Base-by-base conservation (phyloP, 2,888 invertebrate genomes). In the Watsonalla binaria region DNA sequence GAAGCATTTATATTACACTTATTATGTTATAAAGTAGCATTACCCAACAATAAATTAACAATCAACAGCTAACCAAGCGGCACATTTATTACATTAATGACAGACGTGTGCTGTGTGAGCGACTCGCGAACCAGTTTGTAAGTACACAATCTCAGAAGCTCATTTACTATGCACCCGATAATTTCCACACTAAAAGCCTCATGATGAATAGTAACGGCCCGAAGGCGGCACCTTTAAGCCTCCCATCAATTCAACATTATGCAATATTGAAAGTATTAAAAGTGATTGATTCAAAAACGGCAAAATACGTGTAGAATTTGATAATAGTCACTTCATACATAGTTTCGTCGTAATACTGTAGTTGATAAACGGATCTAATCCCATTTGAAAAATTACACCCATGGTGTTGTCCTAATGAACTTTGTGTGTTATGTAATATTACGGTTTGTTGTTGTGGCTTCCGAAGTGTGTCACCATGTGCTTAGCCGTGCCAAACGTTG, bases 31-130 rank as follows among this genome's bases (percentile, higher is more conserved):
- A 24, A 24, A 24, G 2, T 24, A 24, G 24, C 24, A 24, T 24
- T 24, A 24, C 24, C 24, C 24, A 24, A 24, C 24, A 24, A 24
- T 24, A 24, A 24, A 24, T 24, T 24, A 24, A 24, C 24, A 24
- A 24, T 24, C 24, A 24, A 8, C 9, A 42, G 5, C 11, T 42
- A 5, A 42, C 9, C 8, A 5, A 42, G 42, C 8, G 5, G 11
- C 11, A 53, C 57, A 63, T 58, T 65, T 62, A 65, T 65, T 61
- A 39, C 54, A 54, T 63, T 67, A 65, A 66, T 63, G 14, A 71
- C 72, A 67, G 74, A 71, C 78, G 72, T 78, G 71, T 80, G 78
- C 78, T 79, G 76, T 64, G 75, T 70, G 72, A 76, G 76, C 80
- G 72, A 69, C 80, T 81, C 66, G 58, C 52, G 46, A 64, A 66